phyloP scores from a whole-genome alignment of 2,113 vertebrate genomes.

The Erinaceus europaeus region DNA sequence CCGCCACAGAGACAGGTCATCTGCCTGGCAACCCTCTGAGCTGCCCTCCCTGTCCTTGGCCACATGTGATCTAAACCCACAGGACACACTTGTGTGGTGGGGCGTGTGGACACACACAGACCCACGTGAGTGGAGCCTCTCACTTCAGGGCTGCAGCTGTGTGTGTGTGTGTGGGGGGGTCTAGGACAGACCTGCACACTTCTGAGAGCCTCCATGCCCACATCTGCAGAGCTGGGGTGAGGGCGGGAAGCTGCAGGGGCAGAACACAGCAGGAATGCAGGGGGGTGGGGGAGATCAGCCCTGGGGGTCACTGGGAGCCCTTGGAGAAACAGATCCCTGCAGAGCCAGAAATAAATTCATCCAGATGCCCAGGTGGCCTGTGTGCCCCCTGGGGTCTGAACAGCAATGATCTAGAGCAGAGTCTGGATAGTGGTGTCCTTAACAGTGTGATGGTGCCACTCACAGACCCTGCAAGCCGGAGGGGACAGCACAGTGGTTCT shows the following conservation, averaged over 20 bases:
- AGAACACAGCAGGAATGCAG: neutral
- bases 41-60: neutral
- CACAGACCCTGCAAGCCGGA: too few species aligned
- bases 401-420: neutral
- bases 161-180: too few species aligned
- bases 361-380: neutral
- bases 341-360: neutral
- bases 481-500: too few species aligned
- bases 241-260: neutral
- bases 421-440: too few species aligned
- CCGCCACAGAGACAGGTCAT: too few species aligned
- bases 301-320: neutral
- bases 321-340: neutral
- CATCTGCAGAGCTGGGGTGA: neutral
- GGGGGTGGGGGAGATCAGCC: neutral
- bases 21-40: neutral
- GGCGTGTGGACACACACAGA: too few species aligned
- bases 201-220: neutral
- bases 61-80: neutral
- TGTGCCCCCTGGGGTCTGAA: neutral
- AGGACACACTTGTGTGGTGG: too few species aligned
- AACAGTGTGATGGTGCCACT: too few species aligned
- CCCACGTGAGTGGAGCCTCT: too few species aligned
- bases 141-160: too few species aligned
- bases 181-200: neutral